These are phyloP conservation scores for Salvelinus fontinalis DNA, from an alignment of 2,113 vertebrate species.

Conservation along the genomic window DNA sequence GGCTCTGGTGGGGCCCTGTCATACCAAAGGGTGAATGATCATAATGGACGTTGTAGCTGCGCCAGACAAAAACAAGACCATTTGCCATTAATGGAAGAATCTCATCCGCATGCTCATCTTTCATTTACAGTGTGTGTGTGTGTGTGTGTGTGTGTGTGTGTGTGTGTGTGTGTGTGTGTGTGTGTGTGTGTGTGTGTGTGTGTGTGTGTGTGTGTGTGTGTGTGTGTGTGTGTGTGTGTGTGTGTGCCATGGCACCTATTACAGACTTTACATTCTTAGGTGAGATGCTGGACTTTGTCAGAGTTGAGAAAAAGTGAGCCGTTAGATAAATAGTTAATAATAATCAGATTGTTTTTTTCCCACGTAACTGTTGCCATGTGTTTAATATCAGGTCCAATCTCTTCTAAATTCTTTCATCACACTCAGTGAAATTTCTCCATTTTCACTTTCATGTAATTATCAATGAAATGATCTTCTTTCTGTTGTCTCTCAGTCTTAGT, in stretches of 20 bases:
- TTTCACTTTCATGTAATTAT: not conserved
- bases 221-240: slow-evolving; percentile 5
- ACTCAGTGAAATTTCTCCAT: not conserved
- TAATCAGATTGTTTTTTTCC: slow-evolving; percentile 31
- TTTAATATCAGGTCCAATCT: slow-evolving; percentile 41
- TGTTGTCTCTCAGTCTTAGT: not conserved
- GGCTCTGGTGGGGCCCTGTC: slow-evolving; percentile 3
- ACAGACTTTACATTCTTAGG: slow-evolving; percentile 35
- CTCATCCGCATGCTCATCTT: slow-evolving; percentile 16
- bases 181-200: slow-evolving; percentile 8
- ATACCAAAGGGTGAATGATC: not conserved
- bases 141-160: slow-evolving; percentile 10
- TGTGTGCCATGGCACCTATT: slow-evolving; percentile 18
- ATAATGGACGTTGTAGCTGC: slow-evolving; percentile 3
- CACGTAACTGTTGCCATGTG: slow-evolving; percentile 54
- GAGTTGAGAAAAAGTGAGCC: slow-evolving; percentile 33
- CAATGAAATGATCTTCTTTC: not conserved
- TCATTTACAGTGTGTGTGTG: slow-evolving; percentile 28
- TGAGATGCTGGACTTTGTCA: slow-evolving; percentile 56
- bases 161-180: slow-evolving; percentile 18
- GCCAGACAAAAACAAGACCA: slow-evolving; percentile 30
- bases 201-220: slow-evolving; percentile 18
- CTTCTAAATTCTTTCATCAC: slow-evolving; percentile 32
- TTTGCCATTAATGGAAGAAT: slow-evolving; percentile 28
- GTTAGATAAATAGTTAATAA: slow-evolving; percentile 36